Conservation (phyloP, 1,140 invertebrate species). For the Fopius arisanus region DNA sequence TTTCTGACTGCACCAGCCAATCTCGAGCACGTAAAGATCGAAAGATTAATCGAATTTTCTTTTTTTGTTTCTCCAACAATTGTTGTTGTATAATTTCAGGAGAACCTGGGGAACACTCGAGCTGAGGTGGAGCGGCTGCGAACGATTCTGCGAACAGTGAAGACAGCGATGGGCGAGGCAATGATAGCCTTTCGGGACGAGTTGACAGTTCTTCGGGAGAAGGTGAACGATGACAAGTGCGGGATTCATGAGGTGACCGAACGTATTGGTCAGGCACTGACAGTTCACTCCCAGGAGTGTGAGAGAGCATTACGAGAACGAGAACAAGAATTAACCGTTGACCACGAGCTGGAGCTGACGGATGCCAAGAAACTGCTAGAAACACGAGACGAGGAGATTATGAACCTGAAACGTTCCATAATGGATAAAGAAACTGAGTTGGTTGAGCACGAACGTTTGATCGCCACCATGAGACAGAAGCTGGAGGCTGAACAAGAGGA, state of each 20-base stretch:
- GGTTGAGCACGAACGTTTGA: constrained; percentile 48
- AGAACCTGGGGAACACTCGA: constrained; percentile 59
- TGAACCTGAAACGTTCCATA: constrained; percentile 50
- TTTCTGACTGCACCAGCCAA: not conserved
- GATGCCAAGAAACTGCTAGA: constrained; percentile 67
- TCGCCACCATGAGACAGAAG: constrained; percentile 54
- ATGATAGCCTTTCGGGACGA: constrained; percentile 70
- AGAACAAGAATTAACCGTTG: constrained; percentile 69
- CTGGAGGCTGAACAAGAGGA: constrained; percentile 56
- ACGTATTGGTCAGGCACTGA: constrained; percentile 66
- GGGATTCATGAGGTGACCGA: constrained; percentile 65
- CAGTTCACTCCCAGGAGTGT: constrained; percentile 64
- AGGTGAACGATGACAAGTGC: constrained; percentile 63
- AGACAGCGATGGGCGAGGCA: constrained; percentile 57
- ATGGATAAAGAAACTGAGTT: constrained; percentile 53
- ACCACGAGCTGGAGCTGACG: constrained; percentile 73
- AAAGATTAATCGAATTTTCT: constrained; percentile 2
- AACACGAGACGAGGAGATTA: constrained; percentile 69
- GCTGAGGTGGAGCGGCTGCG: constrained; percentile 59
- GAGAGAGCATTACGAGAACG: constrained; percentile 68
- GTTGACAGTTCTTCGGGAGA: constrained; percentile 66
- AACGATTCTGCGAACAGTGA: constrained; percentile 49
- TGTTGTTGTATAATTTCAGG: constrained; percentile 50
- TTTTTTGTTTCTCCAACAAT: not conserved
- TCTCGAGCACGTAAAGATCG: no score